Base-by-base conservation (phyloP, 2,113 vertebrate genomes). In the Bubo blakistoni region DNA sequence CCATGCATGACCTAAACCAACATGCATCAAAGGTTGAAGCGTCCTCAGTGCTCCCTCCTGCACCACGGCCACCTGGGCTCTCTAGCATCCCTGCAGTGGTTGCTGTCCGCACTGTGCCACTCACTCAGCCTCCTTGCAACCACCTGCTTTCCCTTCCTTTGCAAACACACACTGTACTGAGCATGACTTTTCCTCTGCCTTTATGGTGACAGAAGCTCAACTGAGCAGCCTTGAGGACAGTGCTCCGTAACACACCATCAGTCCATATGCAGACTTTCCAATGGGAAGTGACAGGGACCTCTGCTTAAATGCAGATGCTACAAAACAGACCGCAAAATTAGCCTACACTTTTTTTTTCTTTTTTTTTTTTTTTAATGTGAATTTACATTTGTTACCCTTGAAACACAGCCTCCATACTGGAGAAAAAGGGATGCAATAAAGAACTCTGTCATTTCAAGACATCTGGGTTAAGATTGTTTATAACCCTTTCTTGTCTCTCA, bases 181-280 rank as follows among this genome's bases (percentile, higher is more conserved):
- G 21, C 6, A 13, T 7, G 27, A 18, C 7, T 94, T 58, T 59
- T 73, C 18, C 6, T 62, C 61, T 79, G 22, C 7, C 9, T 36
- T 62, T 36, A 29, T n/a, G 42, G 38, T 0, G 0, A 44, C 4
- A 55, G n/a, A 79, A 66, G 40, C 21, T 59, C 25, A 74, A 57
- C 16, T 1, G 38, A 66, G 66, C 40, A 79, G 54, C 18, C 40
- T 36, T 55, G 76, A 51, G 67, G 40, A 18, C 0, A 1, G 26
- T 0, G 2, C n/a, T 55, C 24, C 0, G 0, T 59, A n/a, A 38
- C 42, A 24, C 24, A 30, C 8, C 7, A 0, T 46, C 2, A 3
- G 9, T 34, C 46, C 21, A 0, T 27, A 40, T 1, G 0, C 8
- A 79, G 47, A 22, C 4, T 61, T 88, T 72, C 7, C 40, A n/a